phyloP scores from a whole-genome alignment of 2,113 vertebrate species.

The Platysteira castanea region DNA sequence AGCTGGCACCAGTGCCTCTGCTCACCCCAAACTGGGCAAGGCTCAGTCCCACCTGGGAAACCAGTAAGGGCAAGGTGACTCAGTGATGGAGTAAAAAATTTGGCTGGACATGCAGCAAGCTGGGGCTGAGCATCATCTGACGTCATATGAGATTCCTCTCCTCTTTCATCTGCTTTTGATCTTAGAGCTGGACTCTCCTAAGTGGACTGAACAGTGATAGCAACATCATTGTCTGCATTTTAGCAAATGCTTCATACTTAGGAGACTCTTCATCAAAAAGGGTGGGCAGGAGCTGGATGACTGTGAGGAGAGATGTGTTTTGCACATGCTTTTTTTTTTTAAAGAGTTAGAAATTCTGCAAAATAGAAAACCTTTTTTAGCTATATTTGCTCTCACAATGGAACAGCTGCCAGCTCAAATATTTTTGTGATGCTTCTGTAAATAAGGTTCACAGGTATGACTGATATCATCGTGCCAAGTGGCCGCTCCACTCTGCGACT shows the following conservation, averaged over 20 bases:
- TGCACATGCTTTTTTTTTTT: background rate
- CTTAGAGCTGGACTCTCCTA: background rate
- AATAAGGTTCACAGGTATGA: constrained; percentile 21
- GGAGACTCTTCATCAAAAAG: background rate
- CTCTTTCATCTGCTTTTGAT: background rate
- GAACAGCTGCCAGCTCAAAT: background rate
- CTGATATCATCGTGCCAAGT: background rate
- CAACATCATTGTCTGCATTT: background rate
- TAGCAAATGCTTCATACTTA: background rate
- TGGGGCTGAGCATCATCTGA: background rate
- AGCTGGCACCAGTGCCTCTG: background rate
- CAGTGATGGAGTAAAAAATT: background rate
- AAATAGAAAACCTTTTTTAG: background rate
- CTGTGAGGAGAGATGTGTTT: background rate
- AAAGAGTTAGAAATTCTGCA: background rate
- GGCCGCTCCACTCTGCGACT: background rate
- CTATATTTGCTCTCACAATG: background rate
- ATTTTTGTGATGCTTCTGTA: constrained; percentile 29
- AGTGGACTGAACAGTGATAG: background rate
- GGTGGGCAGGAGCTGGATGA: background rate
- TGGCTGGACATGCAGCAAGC: background rate
- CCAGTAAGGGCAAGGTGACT: background rate
- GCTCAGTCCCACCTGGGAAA: background rate
- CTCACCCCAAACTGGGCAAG: background rate
- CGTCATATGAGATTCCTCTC: background rate